Evolutionary conservation across 2,113 vertebrate genomes (phyloP).

Genomic region (Numenius arquata): DNA sequence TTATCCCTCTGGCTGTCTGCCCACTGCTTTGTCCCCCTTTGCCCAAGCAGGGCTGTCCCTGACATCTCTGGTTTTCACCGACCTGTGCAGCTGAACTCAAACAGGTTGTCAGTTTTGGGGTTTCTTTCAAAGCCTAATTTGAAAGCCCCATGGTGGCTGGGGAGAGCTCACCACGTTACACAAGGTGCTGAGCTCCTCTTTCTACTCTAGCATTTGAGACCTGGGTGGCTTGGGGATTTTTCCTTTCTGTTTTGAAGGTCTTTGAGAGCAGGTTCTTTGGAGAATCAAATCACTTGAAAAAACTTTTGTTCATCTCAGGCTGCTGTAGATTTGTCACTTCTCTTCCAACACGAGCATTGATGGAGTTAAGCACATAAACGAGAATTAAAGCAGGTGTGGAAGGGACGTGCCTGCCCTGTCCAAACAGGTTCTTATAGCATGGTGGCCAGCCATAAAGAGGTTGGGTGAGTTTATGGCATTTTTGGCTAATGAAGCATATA

Average conservation of each 20-base stretch:
- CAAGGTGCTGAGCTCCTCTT: neutral
- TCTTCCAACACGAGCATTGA: rapidly evolving
- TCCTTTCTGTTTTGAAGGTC: neutral
- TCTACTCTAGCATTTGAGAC: neutral
- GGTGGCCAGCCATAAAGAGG: rapidly evolving
- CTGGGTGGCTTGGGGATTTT: neutral
- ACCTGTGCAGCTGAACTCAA: neutral
- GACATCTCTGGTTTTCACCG: neutral
- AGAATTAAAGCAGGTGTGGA: rapidly evolving
- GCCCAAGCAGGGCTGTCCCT: neutral
- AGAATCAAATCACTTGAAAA: neutral
- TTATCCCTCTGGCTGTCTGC: neutral
- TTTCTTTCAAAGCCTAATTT: rapidly evolving
- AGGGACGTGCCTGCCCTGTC: neutral
- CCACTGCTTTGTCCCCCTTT: rapidly evolving
- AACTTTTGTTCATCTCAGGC: neutral
- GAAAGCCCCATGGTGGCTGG: no score
- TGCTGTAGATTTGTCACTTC: neutral
- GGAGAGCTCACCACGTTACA: neutral
- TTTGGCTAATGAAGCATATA: neutral
- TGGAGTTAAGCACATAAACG: neutral
- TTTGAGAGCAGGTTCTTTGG: neutral
- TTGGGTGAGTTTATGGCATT: neutral
- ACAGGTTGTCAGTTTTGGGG: neutral
- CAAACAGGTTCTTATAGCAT: rapidly evolving